Percentiles rank a stretch among this genome's conserved stretches.
Evolutionary conservation across 2,888 invertebrate species (phyloP).

Genomic region (Athetis lepigone): DNA sequence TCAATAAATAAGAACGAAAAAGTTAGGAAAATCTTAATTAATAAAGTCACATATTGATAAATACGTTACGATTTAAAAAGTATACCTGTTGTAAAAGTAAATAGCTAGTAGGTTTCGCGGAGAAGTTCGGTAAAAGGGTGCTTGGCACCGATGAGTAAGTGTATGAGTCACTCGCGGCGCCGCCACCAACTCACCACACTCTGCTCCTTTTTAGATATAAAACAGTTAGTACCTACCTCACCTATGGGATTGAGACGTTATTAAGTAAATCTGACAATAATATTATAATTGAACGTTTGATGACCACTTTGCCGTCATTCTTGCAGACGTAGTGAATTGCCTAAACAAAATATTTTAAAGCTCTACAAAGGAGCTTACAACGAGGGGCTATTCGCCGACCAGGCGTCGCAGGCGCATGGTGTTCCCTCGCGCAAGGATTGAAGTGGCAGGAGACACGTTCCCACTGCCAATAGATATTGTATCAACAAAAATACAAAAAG

Average conservation of each 20-base stretch:
- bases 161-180: constrained; percentile 12
- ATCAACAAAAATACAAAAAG: no score
- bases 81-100: not conserved
- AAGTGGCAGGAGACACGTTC: no score
- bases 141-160: constrained; percentile 27
- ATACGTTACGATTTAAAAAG: not conserved
- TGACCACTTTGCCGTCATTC: not conserved
- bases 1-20: no score
- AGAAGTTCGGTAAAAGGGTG: constrained; percentile 2
- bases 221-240: not conserved
- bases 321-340: not conserved
- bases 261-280: no score
- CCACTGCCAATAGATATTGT: no score
- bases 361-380: no score
- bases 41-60: not conserved
- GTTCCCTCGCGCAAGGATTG: no score
- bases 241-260: not conserved
- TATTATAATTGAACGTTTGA: not conserved
- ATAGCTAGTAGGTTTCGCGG: not conserved
- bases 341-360: no score
- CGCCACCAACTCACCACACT: not conserved
- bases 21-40: not conserved
- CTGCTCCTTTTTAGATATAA: not conserved
- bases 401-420: no score
- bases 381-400: no score